phyloP scores from a whole-genome alignment of 2,797 vertebrate species.

The Siniperca undulata region DNA sequence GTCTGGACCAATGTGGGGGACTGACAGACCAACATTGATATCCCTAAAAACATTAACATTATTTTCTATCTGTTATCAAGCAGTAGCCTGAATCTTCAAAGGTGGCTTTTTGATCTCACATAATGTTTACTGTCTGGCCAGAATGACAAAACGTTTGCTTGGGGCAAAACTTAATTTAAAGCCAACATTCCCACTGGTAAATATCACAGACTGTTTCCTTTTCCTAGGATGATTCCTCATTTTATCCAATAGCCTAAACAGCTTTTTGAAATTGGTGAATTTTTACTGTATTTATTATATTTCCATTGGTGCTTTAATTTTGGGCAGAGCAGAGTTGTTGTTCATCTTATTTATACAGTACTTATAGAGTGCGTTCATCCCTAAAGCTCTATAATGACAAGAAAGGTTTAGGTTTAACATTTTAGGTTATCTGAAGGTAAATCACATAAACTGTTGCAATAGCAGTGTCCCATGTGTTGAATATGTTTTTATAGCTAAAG shows the following conservation, averaged over 20 bases:
- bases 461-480: background rate
- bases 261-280: background rate
- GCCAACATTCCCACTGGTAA: background rate
- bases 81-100: background rate
- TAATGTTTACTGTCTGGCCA: background rate
- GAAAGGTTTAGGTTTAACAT: background rate
- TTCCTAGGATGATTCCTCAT: background rate
- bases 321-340: background rate
- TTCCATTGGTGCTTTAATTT: background rate
- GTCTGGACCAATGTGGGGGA: background rate
- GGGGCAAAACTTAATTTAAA: background rate
- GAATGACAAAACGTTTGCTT: background rate
- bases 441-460: conserved; percentile 5
- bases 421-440: conserved; percentile 7
- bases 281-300: background rate
- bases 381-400: background rate
- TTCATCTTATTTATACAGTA: conserved; percentile 8
- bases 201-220: background rate
- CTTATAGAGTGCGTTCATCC: background rate
- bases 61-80: background rate
- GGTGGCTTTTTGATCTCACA: background rate
- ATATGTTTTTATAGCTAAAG: conserved; percentile 5
- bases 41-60: background rate
- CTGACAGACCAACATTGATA: background rate
- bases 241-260: background rate